Conservation (phyloP, 2,113 vertebrate species). For the Calidris pygmaea region DNA sequence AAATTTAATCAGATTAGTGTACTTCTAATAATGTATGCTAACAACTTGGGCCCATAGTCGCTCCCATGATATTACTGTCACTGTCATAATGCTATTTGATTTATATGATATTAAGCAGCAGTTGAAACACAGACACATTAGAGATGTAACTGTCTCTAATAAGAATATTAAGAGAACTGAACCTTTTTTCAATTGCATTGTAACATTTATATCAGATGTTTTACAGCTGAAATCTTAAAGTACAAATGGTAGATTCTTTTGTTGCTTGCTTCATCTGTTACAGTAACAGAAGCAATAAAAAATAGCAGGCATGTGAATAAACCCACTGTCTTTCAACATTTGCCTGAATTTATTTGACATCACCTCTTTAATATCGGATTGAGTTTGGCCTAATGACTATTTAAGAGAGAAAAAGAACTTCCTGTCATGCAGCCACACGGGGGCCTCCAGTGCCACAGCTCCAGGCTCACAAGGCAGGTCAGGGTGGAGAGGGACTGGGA, state of each 20-base stretch:
- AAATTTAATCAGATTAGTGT: constrained; percentile 21
- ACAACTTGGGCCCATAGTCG: neutral
- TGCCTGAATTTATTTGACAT: neutral
- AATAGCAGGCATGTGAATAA: neutral
- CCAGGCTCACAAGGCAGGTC: neutral
- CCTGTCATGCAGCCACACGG: fast-evolving
- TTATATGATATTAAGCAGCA: neutral
- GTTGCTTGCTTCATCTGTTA: neutral
- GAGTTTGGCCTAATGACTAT: neutral
- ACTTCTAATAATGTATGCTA: neutral
- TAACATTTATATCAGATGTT: neutral
- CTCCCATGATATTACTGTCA: neutral
- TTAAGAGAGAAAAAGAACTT: neutral
- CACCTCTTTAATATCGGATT: neutral
- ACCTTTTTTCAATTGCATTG: neutral
- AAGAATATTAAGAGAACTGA: neutral
- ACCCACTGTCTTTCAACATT: neutral
- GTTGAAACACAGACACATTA: neutral
- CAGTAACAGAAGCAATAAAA: neutral
- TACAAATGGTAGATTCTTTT: neutral
- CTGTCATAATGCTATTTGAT: neutral
- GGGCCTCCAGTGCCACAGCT: neutral
- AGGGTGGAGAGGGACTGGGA: neutral
- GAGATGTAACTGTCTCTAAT: neutral
- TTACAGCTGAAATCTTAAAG: neutral